Evolutionary conservation across 2,113 vertebrate species (phyloP), one percentile per base, ranked within the genome.

Genomic region (Gallinago jamesoni): DNA sequence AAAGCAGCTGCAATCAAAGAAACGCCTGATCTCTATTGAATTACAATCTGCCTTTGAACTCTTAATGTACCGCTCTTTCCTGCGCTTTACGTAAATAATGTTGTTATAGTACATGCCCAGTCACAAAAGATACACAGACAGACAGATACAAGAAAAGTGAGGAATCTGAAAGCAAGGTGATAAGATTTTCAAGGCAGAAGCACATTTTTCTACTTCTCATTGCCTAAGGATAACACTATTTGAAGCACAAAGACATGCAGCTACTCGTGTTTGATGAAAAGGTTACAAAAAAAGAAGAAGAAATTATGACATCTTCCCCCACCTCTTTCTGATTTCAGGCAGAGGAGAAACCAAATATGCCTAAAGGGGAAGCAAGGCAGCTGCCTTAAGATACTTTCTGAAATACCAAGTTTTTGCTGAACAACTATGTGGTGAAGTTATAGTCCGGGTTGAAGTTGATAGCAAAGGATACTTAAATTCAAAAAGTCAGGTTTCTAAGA

Each of bases 181-280:
- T 84, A 97, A 95, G 84, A 95, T 91, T 90, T 96, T 62, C 87
- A 66, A 97, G 90, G 87, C 70, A 92, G 63, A 89, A 94, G 90
- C 43, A 95, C 82, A 39, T 87, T 96, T 96, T 94, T 80, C 72
- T 93, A 95, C 79, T 95, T 96, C 83, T 64, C 52, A 25, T 25
- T 94, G 77, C 88, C 78, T 81, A 87, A 95, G 90, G 75, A 93
- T 81, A 96, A 96, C 77, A 84, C 69, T 59, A 57, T 89, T 56
- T 74, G 90, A 81, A 96, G 74, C 83, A 82, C 84, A 94, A 95
- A 95, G 92, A 92, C 45, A 82, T 33, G 66, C 59, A 66, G 72
- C 80, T 96, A 60, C 48, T 74, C 10, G 1, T 92, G 47, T 87
- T 89, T 96, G 74, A 92, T 94, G 87, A 82, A 79, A 94, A 97